phyloP scores from a whole-genome alignment of 2,888 invertebrate species.

The Octodonta nipae region DNA sequence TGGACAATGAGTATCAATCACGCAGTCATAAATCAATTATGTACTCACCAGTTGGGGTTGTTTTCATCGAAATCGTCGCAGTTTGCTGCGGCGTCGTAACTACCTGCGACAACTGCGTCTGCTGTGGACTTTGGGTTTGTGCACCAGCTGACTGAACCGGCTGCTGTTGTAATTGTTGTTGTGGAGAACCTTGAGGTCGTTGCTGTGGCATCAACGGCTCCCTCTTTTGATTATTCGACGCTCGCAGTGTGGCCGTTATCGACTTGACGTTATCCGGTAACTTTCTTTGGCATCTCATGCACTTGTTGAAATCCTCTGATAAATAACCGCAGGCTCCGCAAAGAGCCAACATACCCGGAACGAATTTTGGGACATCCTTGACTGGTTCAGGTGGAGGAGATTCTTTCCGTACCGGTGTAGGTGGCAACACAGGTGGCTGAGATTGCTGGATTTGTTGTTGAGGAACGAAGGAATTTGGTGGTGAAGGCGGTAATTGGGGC shows the following conservation, averaged over 20 bases:
- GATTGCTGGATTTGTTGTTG: conserved; percentile 5
- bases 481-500: conserved; percentile 5
- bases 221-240: conserved; percentile 14
- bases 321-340: conserved; percentile 70
- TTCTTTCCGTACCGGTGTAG: conserved; percentile 6
- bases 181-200: background rate
- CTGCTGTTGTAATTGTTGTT: background rate
- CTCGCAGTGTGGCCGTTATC: conserved; percentile 22
- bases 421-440: background rate
- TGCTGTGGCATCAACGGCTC: conserved; percentile 2
- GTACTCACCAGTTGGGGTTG: too few species aligned
- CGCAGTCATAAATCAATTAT: too few species aligned
- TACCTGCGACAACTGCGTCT: too few species aligned
- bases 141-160: background rate
- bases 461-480: conserved; percentile 6
- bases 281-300: conserved; percentile 58
- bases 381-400: conserved; percentile 40
- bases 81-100: too few species aligned
- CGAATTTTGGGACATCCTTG: conserved; percentile 41
- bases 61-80: too few species aligned
- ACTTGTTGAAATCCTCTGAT: conserved; percentile 65
- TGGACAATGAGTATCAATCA: too few species aligned
- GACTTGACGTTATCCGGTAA: conserved; percentile 59
- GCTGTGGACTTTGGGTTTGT: background rate
- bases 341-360: conserved; percentile 62